A percentile compares a stretch with the other conserved stretches of the same genome.
phyloP scores from a whole-genome alignment of 2,888 invertebrate genomes.

The Girardia tigrina region DNA sequence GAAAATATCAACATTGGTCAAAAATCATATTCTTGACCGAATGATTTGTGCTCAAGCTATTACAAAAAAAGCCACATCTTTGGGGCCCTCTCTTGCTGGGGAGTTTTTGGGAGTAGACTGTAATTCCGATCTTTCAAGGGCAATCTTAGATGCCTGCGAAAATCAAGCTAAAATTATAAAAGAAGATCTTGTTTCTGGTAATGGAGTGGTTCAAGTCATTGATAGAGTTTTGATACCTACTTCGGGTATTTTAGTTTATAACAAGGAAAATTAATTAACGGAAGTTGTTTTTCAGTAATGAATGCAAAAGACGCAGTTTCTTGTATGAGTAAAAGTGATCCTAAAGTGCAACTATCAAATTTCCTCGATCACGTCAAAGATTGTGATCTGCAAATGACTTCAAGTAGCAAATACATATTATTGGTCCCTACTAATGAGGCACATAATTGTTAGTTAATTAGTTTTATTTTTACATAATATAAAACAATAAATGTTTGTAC shows the following conservation, averaged over 20 bases:
- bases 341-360: background rate
- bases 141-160: background rate
- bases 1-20: background rate
- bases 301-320: background rate
- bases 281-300: background rate
- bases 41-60: conserved; percentile 30
- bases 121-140: background rate
- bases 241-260: no score
- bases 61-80: background rate
- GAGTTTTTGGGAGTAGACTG: conserved; percentile 28
- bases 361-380: background rate
- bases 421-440: conserved; percentile 28
- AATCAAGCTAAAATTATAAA: conserved; percentile 5
- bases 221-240: conserved; percentile 25
- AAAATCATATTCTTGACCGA: conserved; percentile 29
- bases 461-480: background rate
- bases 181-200: conserved; percentile 20
- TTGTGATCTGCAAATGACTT: conserved; percentile 18
- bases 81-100: conserved; percentile 11
- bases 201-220: conserved; percentile 30
- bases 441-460: conserved; percentile 27
- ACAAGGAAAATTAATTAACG: background rate
- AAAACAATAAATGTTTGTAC: no score
- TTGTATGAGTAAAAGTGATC: background rate
- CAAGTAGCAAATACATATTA: conserved; percentile 25